Percentiles rank a stretch among this genome's conserved stretches.
Evolutionary conservation across 2,113 vertebrate species (phyloP).

Genomic region (Phrynosoma platyrhinos): DNA sequence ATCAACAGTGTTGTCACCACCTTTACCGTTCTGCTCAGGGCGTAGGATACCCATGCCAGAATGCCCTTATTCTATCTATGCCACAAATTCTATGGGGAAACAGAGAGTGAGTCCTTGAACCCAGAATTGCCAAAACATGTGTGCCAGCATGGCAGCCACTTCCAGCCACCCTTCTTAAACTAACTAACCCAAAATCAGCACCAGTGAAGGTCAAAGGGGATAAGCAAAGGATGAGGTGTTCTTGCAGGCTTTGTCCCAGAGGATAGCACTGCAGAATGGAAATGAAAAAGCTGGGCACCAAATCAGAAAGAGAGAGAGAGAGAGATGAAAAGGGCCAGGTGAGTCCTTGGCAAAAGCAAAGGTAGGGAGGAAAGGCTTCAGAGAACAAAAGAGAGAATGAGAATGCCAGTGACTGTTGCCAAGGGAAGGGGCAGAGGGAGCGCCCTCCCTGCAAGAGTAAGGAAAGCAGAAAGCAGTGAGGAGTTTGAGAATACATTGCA

Average conservation of each 20-base stretch:
- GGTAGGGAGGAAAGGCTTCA: not conserved
- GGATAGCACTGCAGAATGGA: conserved; percentile 1
- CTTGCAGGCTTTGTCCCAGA: not conserved
- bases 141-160: not conserved
- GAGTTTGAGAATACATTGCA: not conserved
- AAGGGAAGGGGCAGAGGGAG: not conserved
- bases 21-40: not conserved
- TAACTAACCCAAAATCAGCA: not conserved
- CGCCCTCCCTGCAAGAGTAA: not conserved
- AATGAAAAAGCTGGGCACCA: conserved; percentile 8
- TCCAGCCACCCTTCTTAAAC: not conserved
- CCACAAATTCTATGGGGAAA: not conserved
- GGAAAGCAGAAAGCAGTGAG: not conserved
- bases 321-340: conserved; percentile 10
- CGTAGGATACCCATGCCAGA: too few relatives aligned
- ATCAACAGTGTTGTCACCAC: not conserved
- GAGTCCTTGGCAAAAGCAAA: conserved; percentile 7
- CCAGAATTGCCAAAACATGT: not conserved
- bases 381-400: not conserved
- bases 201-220: not conserved
- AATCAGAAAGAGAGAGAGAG: not conserved
- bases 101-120: not conserved
- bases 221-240: not conserved
- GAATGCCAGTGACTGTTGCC: not conserved
- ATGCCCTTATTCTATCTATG: not conserved